Evolutionary conservation across 2,888 invertebrate genomes (phyloP).

Genomic region (Oscheius onirici): DNA sequence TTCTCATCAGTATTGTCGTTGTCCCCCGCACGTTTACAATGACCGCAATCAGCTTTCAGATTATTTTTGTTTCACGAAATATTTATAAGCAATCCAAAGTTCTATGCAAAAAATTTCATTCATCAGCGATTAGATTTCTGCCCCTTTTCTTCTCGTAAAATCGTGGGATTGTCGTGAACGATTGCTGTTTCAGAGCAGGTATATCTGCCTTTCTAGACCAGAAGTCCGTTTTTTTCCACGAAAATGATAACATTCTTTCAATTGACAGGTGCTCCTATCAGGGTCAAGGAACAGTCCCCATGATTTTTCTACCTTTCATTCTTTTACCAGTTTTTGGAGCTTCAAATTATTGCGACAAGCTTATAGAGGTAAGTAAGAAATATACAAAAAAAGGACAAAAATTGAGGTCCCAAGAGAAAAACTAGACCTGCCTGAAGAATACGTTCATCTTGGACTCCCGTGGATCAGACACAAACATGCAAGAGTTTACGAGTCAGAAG

Average conservation of each 20-base stretch:
- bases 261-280: background rate
- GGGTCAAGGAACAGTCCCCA: background rate
- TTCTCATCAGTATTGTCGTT: too few species aligned
- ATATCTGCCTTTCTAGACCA: background rate
- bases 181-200: too few species aligned
- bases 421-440: background rate
- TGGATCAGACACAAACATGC: conserved; percentile 1
- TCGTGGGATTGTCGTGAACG: too few species aligned
- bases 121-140: too few species aligned
- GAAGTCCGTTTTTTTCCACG: background rate
- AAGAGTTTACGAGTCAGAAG: background rate
- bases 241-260: background rate
- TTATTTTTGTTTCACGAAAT: too few species aligned
- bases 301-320: background rate
- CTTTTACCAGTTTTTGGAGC: background rate
- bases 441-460: background rate
- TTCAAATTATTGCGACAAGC: background rate
- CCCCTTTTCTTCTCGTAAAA: too few species aligned
- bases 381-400: background rate
- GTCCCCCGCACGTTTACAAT: too few species aligned
- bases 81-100: too few species aligned
- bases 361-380: background rate
- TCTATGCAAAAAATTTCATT: too few species aligned
- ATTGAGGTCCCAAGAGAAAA: background rate
- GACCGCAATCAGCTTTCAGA: too few species aligned